A percentile compares a stretch with the other conserved stretches of the same genome.
Evolutionary conservation across 2,888 invertebrate species (phyloP).

Genomic region (Enchytraeus crypticus): DNA sequence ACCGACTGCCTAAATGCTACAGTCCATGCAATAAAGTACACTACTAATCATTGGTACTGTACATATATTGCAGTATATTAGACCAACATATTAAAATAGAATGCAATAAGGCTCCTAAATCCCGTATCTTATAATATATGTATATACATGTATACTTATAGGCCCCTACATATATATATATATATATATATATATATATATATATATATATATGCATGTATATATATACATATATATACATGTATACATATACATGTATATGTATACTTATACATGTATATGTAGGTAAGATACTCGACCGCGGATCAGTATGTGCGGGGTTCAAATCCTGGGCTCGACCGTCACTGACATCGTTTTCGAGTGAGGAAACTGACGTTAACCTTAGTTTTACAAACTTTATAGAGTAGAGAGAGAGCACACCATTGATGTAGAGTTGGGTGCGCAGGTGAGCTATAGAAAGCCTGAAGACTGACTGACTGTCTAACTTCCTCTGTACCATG

Average conservation of each 20-base stretch:
- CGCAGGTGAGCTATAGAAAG: constrained; percentile 36
- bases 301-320: too few relatives aligned
- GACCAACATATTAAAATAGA: not conserved
- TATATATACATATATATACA: constrained; percentile 1
- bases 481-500: constrained; percentile 35
- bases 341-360: too few relatives aligned
- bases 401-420: constrained; percentile 18
- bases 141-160: not conserved
- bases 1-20: too few relatives aligned
- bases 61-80: not conserved
- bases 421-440: constrained; percentile 34
- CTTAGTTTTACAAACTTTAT: not conserved
- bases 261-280: constrained; percentile 1
- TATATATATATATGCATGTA: not conserved
- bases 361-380: too few relatives aligned
- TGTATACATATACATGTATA: not conserved
- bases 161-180: not conserved
- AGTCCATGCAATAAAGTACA: too few relatives aligned
- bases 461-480: constrained; percentile 41
- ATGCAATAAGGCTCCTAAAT: not conserved
- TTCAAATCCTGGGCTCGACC: too few relatives aligned
- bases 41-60: not conserved
- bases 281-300: too few relatives aligned
- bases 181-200: not conserved
- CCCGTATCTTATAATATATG: not conserved